Evolutionary conservation across 2,888 invertebrate genomes (phyloP).

Genomic region (Glaucopsyche alexis): DNA sequence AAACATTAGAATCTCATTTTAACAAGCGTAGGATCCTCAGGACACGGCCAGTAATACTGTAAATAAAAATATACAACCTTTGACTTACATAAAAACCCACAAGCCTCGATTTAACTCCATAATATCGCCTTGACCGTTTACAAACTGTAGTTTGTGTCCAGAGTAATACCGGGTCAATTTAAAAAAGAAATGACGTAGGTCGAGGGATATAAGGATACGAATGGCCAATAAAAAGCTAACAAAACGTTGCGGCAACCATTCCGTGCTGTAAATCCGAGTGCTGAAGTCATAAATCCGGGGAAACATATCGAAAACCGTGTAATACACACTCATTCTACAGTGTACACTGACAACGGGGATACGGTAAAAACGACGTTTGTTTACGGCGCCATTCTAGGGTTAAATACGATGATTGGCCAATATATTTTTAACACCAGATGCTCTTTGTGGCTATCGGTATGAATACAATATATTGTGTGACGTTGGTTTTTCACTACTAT

Average conservation of each 20-base stretch:
- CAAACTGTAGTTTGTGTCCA: conserved; percentile 19
- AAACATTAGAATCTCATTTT: neutral
- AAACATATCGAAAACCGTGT: conserved; percentile 71
- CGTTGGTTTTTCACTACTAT: neutral
- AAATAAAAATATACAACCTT: neutral
- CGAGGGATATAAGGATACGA: conserved; percentile 74
- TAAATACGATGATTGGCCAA: conserved; percentile 16
- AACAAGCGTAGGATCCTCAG: neutral
- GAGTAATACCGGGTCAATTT: conserved; percentile 55
- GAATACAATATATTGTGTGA: neutral
- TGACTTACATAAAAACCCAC: conserved; percentile 14
- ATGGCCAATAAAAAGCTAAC: conserved; percentile 77
- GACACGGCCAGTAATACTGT: neutral
- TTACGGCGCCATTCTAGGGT: neutral
- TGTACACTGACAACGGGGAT: neutral
- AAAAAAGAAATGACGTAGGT: conserved; percentile 58
- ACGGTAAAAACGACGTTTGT: conserved; percentile 19
- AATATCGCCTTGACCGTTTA: neutral
- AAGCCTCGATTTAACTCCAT: neutral
- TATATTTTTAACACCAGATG: conserved; percentile 1
- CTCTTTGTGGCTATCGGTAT: neutral
- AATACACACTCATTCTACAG: conserved; percentile 49
- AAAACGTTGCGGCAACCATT: conserved; percentile 73
- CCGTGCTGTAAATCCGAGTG: conserved; percentile 73
- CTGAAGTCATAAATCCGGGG: conserved; percentile 63